Percentiles rank a stretch among this genome's conserved stretches.
phyloP scores from a whole-genome alignment of 2,113 vertebrate species.

The Stegastes partitus region DNA sequence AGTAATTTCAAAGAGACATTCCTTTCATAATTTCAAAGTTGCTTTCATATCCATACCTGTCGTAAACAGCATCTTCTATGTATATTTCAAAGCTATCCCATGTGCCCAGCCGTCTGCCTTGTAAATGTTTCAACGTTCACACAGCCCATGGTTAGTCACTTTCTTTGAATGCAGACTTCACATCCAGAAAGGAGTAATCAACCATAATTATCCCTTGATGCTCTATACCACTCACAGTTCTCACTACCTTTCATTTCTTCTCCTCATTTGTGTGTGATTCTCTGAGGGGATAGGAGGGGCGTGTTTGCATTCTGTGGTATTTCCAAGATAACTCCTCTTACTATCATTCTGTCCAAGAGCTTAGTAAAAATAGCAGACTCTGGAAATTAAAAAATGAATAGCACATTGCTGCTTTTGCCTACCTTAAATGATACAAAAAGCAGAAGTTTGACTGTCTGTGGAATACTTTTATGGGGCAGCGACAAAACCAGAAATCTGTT shows the following conservation, averaged over 20 bases:
- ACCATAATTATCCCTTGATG: constrained; percentile 72
- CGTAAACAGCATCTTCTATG: constrained; percentile 34
- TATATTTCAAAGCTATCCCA: constrained; percentile 44
- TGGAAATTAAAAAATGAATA: not conserved
- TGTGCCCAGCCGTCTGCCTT: constrained; percentile 45
- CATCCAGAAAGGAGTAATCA: constrained; percentile 71
- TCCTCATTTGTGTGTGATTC: constrained; percentile 38
- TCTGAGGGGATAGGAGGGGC: constrained; percentile 14
- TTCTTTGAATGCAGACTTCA: constrained; percentile 74
- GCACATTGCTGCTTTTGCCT: not conserved
- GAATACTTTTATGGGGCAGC: too few species aligned
- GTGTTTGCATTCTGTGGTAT: constrained; percentile 51
- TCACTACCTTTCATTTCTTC: constrained; percentile 56
- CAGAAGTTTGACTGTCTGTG: too few species aligned
- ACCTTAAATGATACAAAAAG: not conserved
- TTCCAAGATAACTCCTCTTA: constrained; percentile 23
- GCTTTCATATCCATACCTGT: constrained; percentile 42
- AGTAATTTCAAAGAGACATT: constrained; percentile 42
- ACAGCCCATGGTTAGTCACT: constrained; percentile 59
- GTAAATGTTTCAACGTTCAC: constrained; percentile 44
- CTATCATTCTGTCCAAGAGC: constrained; percentile 2
- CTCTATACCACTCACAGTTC: constrained; percentile 48
- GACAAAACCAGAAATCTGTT: too few species aligned
- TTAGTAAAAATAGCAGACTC: not conserved
- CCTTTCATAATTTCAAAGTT: constrained; percentile 54